Evolutionary conservation across 1,140 invertebrate genomes (phyloP).

Genomic region (Sogatella furcifera): DNA sequence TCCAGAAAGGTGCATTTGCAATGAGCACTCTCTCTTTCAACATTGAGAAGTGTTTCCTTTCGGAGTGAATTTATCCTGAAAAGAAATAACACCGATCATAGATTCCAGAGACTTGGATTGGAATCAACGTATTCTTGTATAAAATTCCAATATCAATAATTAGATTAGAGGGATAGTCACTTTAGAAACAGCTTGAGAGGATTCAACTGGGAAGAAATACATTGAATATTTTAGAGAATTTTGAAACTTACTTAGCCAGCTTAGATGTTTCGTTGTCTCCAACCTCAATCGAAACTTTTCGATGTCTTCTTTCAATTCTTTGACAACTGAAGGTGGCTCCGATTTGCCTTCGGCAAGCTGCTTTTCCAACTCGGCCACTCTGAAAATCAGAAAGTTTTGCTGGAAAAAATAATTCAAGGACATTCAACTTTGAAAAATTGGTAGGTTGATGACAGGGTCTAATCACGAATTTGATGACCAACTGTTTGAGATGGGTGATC

Average conservation of each 20-base stretch:
- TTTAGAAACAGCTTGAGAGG: constrained; percentile 1
- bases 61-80: no score
- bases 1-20: no score
- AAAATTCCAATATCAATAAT: no score
- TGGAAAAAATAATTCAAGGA: neutral
- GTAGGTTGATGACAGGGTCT: no score
- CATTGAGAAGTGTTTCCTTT: no score
- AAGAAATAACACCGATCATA: no score
- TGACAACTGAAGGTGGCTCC: constrained; percentile 40
- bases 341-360: constrained; percentile 41
- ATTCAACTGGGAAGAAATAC: neutral
- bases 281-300: constrained; percentile 52
- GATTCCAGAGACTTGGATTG: no score
- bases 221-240: constrained; percentile 17
- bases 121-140: no score
- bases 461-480: no score
- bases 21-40: no score
- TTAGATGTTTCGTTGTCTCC: constrained; percentile 56
- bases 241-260: constrained; percentile 50
- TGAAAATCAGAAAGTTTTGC: constrained; percentile 22
- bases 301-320: constrained; percentile 51
- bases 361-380: constrained; percentile 48
- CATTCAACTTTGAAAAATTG: neutral
- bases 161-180: no score
- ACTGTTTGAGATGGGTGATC: no score